phyloP scores from a whole-genome alignment of 1,140 invertebrate species.

The Brachionus koreanus region DNA sequence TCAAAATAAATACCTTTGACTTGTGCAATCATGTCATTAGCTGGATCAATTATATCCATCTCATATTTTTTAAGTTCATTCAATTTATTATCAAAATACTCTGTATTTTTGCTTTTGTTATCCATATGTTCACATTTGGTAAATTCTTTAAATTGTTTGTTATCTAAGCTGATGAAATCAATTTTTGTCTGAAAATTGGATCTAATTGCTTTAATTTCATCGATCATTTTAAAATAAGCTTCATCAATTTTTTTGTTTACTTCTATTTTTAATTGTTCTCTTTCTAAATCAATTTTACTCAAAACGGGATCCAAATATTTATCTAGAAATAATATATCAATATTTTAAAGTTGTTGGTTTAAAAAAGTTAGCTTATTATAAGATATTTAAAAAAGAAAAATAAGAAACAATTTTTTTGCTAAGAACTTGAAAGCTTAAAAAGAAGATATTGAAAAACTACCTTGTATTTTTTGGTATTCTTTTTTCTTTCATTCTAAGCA shows the following conservation, averaged over 20 bases:
- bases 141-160: neutral
- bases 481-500: too few relatives aligned
- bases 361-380: too few relatives aligned
- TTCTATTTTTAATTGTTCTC: neutral
- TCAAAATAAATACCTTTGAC: neutral
- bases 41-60: neutral
- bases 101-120: neutral
- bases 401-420: too few relatives aligned
- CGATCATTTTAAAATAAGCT: neutral
- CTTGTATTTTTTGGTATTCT: too few relatives aligned
- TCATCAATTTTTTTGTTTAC: neutral
- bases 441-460: too few relatives aligned
- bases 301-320: neutral
- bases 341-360: too few relatives aligned
- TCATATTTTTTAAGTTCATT: neutral
- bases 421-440: too few relatives aligned
- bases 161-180: neutral
- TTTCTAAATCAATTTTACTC: neutral
- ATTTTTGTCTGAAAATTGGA: neutral
- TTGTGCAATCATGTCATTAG: neutral
- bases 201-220: neutral
- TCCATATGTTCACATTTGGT: neutral
- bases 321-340: neutral
- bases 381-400: too few relatives aligned
- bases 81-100: neutral